phyloP scores from a whole-genome alignment of 2,888 invertebrate species.

The Clostera curtula region DNA sequence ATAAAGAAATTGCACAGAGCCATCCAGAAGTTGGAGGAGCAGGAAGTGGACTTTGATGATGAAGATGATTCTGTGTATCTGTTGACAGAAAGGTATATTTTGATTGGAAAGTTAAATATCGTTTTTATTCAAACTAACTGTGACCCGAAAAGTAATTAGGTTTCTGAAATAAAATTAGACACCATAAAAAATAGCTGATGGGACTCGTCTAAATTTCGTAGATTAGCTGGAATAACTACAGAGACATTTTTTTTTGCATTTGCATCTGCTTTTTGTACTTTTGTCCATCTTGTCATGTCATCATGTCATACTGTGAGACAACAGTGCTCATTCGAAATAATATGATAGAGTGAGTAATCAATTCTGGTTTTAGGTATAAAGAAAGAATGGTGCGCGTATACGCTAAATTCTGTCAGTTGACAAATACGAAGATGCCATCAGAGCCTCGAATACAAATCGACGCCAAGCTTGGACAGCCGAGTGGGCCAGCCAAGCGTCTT shows the following conservation, averaged over 20 bases:
- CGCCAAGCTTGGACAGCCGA: slow-evolving; percentile 43
- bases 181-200: no score
- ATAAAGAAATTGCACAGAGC: slow-evolving; percentile 77
- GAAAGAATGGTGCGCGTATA: slow-evolving; percentile 62
- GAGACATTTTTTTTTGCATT: no score
- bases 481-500: slow-evolving; percentile 53
- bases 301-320: no score
- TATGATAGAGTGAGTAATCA: slow-evolving; percentile 13
- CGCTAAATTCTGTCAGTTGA: slow-evolving; percentile 79
- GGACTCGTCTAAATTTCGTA: no score
- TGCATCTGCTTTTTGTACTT: no score
- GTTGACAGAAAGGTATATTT: slow-evolving; percentile 75
- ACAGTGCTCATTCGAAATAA: no score
- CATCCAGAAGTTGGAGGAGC: slow-evolving; percentile 79
- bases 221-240: no score
- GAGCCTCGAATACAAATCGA: slow-evolving; percentile 55
- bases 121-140: no score
- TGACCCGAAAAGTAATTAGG: no score
- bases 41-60: slow-evolving; percentile 83
- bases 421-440: slow-evolving; percentile 68
- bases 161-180: no score
- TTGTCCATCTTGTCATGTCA: no score
- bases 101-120: slow-evolving; percentile 16
- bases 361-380: slow-evolving; percentile 62
- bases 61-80: slow-evolving; percentile 84